These are phyloP conservation scores for Phasia obesa DNA, from an alignment of 2,888 invertebrate genomes.

Conservation along the genomic window DNA sequence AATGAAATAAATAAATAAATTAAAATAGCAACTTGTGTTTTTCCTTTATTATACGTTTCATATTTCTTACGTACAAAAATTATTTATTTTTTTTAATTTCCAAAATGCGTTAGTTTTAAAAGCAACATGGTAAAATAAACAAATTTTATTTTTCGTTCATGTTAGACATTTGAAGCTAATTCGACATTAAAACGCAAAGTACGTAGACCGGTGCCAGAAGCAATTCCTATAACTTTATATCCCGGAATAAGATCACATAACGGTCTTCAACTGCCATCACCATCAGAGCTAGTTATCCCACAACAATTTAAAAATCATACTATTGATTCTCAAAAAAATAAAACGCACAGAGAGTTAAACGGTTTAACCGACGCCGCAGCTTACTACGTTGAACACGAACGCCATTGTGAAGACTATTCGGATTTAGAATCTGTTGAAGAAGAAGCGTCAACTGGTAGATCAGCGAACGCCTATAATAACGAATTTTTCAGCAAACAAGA, in stretches of 20 bases:
- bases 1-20: no score
- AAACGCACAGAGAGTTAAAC: constrained; percentile 38
- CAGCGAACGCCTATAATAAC: constrained; percentile 55
- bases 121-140: not conserved
- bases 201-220: constrained; percentile 69
- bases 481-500: constrained; percentile 47
- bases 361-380: constrained; percentile 18
- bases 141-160: not conserved
- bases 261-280: constrained; percentile 46
- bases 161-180: constrained; percentile 18
- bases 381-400: constrained; percentile 39
- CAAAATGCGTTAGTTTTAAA: no score
- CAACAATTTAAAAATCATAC: constrained; percentile 14
- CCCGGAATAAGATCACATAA: constrained; percentile 46
- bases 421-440: constrained; percentile 58
- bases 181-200: constrained; percentile 34
- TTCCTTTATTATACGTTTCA: no score
- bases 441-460: constrained; percentile 50
- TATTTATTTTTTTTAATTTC: no score
- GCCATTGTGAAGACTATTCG: constrained; percentile 57
- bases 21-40: no score
- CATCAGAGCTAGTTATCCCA: not conserved
- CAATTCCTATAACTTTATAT: constrained; percentile 63
- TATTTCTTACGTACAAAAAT: no score
- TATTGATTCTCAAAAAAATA: constrained; percentile 12